These are phyloP conservation scores for Cavia porcellus DNA, from an alignment of 2,113 vertebrate species.

Conservation along the genomic window DNA sequence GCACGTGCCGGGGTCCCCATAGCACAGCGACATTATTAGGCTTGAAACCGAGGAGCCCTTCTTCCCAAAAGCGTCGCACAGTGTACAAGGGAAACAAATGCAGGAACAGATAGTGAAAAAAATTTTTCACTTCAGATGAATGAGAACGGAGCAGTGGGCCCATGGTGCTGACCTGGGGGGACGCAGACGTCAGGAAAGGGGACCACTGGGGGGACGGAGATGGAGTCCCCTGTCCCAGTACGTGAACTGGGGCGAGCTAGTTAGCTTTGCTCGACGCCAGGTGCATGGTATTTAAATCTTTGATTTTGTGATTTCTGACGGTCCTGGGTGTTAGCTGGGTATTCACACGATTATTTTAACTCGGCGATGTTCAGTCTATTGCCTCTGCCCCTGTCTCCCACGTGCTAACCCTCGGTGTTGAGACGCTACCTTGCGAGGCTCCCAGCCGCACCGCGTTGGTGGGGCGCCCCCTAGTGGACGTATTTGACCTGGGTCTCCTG, in stretches of 20 bases:
- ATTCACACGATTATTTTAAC: not conserved
- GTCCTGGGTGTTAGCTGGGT: not conserved
- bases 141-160: not conserved
- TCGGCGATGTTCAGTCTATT: not conserved
- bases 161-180: not conserved
- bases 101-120: not conserved
- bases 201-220: not conserved
- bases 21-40: not conserved
- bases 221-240: not conserved
- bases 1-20: not conserved
- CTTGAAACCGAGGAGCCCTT: not conserved
- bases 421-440: not conserved
- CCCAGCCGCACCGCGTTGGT: not conserved
- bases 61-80: not conserved
- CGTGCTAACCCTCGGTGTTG: not conserved
- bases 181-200: not conserved
- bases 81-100: not conserved
- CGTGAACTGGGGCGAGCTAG: not conserved
- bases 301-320: slow-evolving; percentile 39
- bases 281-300: slow-evolving; percentile 27
- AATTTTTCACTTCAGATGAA: slow-evolving; percentile 3
- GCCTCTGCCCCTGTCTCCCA: not conserved
- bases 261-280: not conserved
- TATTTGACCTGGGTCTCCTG: not conserved
- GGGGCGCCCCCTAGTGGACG: slow-evolving; percentile 74